Evolutionary conservation across 2,888 invertebrate species (phyloP), one percentile per base, ranked within the genome.

Genomic region (Tromatobia lineatoria): DNA sequence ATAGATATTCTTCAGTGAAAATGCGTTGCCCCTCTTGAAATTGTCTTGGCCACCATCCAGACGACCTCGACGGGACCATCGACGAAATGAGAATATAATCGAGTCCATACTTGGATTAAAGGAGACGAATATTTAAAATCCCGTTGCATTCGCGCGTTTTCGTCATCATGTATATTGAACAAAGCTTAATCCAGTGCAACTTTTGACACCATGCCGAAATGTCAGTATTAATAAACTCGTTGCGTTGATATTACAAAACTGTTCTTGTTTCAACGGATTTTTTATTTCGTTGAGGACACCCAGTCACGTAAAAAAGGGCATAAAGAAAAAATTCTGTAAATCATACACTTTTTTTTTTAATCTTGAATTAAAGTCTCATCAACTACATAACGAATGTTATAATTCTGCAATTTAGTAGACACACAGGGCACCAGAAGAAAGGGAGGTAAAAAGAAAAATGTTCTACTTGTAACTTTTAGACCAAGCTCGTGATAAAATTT

Each of bases 51-150:
- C 23, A 20, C 77, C 84, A 80, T 89, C 90, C 88, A 88, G 82
- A 69, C 73, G 85, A 79, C 79, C 85, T 79, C 71, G 70, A 45
- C 47, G 57, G 69, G 83, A 83, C 83, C 80, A 83, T 87, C 76
- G 78, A 74, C 87, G 84, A 87, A 90, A 91, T 89, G 91, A 89
- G 88, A 90, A 89, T 88, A 91, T 90, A 90, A 90, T 90, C 90
- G 90, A 91, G 90, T 90, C 89, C 89, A 29, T 29, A 88, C 86
- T 88, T 85, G 84, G 83, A 87, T 82, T 85, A 85, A 88, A 86
- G 88, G 80, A 79, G 73, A 88, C 75, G 88, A 87, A 88, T 88
- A 87, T 86, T 82, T 82, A 78, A 8, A 69, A 29, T 6, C 13
- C 10, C 66, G 1, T 3, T 45, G 11, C 34, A 7, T 25, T 50